A percentile compares a stretch with the other conserved stretches of the same genome.
Evolutionary conservation across 2,113 vertebrate genomes (phyloP).

Genomic region (Platichthys flesus): DNA sequence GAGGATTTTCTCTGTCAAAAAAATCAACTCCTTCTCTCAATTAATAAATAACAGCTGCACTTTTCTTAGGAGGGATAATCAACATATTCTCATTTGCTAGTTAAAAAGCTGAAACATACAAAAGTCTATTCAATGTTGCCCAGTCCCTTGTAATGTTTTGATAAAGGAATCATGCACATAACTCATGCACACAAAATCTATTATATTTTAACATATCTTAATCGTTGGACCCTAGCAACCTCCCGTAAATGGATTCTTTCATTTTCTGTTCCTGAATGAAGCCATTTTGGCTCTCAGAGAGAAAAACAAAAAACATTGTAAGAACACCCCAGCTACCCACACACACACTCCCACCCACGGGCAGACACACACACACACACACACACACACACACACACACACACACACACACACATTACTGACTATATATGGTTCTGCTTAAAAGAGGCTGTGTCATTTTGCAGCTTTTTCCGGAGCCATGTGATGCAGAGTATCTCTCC

Average conservation of each 20-base stretch:
- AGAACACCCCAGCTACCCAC: not conserved
- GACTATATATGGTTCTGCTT: constrained; percentile 33
- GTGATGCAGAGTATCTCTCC: constrained; percentile 39
- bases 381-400: not conserved
- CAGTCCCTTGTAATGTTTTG: too few species aligned
- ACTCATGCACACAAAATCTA: too few species aligned
- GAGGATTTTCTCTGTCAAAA: too few species aligned
- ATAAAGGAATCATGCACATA: too few species aligned
- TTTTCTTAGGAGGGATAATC: not conserved
- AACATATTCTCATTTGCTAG: not conserved
- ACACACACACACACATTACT: not conserved
- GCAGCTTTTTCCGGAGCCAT: constrained; percentile 48
- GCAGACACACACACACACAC: not conserved
- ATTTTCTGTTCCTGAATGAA: not conserved
- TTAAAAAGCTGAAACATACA: not conserved
- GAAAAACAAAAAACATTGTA: not conserved
- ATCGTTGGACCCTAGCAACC: not conserved
- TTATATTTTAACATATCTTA: too few species aligned
- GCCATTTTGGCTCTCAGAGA: constrained; percentile 1
- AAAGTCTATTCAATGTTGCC: too few species aligned
- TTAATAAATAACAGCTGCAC: too few species aligned
- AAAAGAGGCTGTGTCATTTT: constrained; percentile 46
- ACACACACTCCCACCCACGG: not conserved
- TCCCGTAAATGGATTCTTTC: not conserved
- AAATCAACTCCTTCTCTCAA: too few species aligned